A percentile compares a stretch with the other conserved stretches of the same genome.
Evolutionary conservation across 2,888 invertebrate species (phyloP).

Genomic region (Caenorhabditis wallacei): DNA sequence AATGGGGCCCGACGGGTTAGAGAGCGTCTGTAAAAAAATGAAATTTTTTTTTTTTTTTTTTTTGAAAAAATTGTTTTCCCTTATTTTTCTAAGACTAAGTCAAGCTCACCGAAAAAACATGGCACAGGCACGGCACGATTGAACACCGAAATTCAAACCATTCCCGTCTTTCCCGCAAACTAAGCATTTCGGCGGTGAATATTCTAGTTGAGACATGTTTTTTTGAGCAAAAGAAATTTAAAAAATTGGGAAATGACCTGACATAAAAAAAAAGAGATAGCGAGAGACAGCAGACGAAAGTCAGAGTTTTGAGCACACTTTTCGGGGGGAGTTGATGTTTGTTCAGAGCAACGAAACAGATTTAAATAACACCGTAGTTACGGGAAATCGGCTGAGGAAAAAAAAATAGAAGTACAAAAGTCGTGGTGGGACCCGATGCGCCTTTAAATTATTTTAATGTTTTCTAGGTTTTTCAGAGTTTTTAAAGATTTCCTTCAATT

Average conservation of each 20-base stretch:
- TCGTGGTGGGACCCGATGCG: too few species aligned
- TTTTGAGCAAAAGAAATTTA: neutral
- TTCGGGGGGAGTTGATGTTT: neutral
- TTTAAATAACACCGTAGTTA: too few species aligned
- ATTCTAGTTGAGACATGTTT: neutral
- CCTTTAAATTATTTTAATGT: too few species aligned
- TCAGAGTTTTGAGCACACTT: neutral
- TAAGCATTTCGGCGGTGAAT: neutral
- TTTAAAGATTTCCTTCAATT: too few species aligned
- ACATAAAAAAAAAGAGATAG: neutral
- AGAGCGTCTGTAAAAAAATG: slow-evolving; percentile 21
- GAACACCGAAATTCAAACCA: slow-evolving; percentile 48
- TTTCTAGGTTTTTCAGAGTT: too few species aligned
- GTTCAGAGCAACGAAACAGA: neutral
- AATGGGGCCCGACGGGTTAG: neutral
- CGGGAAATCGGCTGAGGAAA: too few species aligned
- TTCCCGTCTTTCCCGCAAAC: slow-evolving; percentile 8
- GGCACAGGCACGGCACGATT: slow-evolving; percentile 48
- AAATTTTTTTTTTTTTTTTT: too few species aligned
- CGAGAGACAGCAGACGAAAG: neutral
- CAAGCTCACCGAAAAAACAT: slow-evolving; percentile 44
- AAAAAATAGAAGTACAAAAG: too few species aligned
- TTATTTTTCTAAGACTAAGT: too few species aligned
- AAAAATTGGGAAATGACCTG: too few species aligned
- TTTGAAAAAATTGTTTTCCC: too few species aligned